These are phyloP conservation scores for Rhamnusium bicolor DNA, from an alignment of 2,888 invertebrate genomes.

Conservation along the genomic window DNA sequence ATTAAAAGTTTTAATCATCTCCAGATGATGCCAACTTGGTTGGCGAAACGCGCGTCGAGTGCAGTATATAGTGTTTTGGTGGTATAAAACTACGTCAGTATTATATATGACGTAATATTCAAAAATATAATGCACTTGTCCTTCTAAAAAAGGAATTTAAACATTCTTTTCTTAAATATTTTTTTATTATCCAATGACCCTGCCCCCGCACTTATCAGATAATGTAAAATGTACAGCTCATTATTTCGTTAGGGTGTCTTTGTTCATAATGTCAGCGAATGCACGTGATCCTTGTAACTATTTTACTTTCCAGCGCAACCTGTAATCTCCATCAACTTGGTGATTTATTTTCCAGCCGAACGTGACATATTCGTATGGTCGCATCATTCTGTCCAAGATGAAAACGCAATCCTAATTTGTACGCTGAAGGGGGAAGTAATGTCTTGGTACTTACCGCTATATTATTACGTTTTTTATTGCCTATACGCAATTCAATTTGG, in stretches of 20 bases:
- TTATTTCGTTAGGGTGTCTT: conserved; percentile 17
- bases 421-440: conserved; percentile 47
- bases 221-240: background rate
- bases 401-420: conserved; percentile 52
- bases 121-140: too few relatives aligned
- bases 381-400: conserved; percentile 36
- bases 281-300: conserved; percentile 18
- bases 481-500: conserved; percentile 55
- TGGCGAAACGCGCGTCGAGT: too few relatives aligned
- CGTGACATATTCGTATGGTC: conserved; percentile 30
- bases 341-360: conserved; percentile 31
- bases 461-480: conserved; percentile 55
- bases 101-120: too few relatives aligned
- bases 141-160: too few relatives aligned
- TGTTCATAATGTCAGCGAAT: background rate
- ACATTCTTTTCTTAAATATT: too few relatives aligned
- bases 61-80: too few relatives aligned
- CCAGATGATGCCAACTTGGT: too few relatives aligned
- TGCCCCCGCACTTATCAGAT: background rate
- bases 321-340: conserved; percentile 23
- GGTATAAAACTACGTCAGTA: too few relatives aligned
- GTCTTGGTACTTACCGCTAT: conserved; percentile 55
- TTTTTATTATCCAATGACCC: too few relatives aligned
- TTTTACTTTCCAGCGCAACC: conserved; percentile 22
- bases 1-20: too few relatives aligned